Conservation (phyloP, 2,888 invertebrate species). For the Emmelina monodactyla region DNA sequence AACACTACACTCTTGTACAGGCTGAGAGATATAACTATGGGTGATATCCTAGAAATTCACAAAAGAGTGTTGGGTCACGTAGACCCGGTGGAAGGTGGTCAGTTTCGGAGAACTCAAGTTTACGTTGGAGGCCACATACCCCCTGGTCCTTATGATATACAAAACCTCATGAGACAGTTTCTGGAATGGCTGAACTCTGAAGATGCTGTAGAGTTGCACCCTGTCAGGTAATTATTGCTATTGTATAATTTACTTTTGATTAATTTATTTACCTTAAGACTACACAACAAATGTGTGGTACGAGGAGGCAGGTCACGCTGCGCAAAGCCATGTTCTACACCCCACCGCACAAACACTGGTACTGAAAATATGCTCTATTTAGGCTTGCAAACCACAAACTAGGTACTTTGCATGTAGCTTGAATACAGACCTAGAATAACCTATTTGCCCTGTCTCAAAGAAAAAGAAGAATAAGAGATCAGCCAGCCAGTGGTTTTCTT, state of each 20-base stretch:
- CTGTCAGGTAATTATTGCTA: slow-evolving; percentile 70
- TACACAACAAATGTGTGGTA: no score
- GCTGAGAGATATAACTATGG: slow-evolving; percentile 78
- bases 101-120: slow-evolving; percentile 87
- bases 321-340: no score
- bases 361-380: no score
- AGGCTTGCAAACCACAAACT: no score
- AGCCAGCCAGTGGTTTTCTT: no score
- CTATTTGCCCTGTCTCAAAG: no score
- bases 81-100: slow-evolving; percentile 91
- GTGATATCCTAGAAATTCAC: slow-evolving; percentile 93
- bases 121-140: slow-evolving; percentile 96
- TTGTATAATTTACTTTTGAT: slow-evolving; percentile 1
- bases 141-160: slow-evolving; percentile 84
- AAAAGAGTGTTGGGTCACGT: slow-evolving; percentile 92
- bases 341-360: no score
- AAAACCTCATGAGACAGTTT: slow-evolving; percentile 84
- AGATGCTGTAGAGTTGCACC: slow-evolving; percentile 84
- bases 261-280: not conserved
- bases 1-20: slow-evolving; percentile 81
- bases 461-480: no score
- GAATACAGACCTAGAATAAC: no score
- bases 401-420: no score
- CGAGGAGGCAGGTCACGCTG: no score
- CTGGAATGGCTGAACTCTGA: slow-evolving; percentile 94